Base-by-base conservation (phyloP, 2,113 vertebrate species). In the Athene cunicularia region DNA sequence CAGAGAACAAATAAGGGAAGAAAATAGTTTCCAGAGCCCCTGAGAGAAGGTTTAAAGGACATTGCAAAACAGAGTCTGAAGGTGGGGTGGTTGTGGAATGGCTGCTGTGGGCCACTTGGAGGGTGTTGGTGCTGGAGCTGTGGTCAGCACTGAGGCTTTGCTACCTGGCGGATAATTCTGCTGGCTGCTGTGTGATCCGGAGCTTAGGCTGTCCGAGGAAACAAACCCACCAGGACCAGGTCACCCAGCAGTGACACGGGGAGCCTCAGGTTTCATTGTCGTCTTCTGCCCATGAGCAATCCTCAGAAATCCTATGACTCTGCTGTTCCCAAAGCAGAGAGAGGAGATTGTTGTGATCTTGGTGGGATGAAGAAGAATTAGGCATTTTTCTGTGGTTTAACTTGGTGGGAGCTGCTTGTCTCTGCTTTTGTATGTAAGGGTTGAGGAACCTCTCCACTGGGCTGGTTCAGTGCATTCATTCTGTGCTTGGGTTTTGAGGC, bases 251-350 rank as follows among this genome's bases (percentile, higher is more conserved):
- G 43, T 6, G 26, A 12, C 11, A 10, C 1, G 14, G 14, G 18
- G 17, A 86, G 12, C 17, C 30, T 55, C 2, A 30, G n/a, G 30
- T 27, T 32, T 47, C 43, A 14, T 23, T 63, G n/a, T 32, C 2
- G 0, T 45, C 50, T 43, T 74, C 60, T 72, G 28, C 41, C 30
- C 11, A 3, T 12, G 12, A 62, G 32, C 0, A 2, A 24, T 13
- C 41, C 37, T 77, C 68, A 59, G 76, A 73, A 84, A 74, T 32
- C 16, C 41, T 50, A 5, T 8, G 32, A 23, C 16, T 37, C 43
- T 77, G 56, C 19, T 86, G 60, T 20, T 19, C n/a, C 14, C 13
- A 41, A 35, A 82, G n/a, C 56, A 49, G 77, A 82, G 30, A 28
- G 19, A 68, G 18, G 21, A 91, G 52, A 12, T 17, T 37, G 23